Conservation (phyloP, 2,113 vertebrate species). For the Platycercus adscitus region DNA sequence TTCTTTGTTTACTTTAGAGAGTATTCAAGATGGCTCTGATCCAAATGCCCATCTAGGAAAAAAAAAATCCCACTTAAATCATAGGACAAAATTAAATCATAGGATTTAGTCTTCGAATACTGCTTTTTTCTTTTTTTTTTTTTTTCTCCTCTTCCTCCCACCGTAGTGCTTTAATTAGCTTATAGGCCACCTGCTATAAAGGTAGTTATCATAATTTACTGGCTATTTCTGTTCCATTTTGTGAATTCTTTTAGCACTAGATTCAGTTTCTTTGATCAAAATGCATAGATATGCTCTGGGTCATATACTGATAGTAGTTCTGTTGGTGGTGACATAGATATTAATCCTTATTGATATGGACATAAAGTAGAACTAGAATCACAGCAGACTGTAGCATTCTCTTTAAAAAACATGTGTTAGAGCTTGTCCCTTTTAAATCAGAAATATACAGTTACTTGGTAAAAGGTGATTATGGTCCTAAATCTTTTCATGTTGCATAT, state of each 20-base stretch:
- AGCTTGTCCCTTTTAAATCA: not conserved
- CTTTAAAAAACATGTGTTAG: not conserved
- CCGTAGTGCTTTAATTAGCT: not conserved
- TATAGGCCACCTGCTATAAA: not conserved
- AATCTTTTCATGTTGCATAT: not conserved
- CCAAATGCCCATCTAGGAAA: not conserved
- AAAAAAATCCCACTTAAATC: not conserved
- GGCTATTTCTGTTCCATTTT: not conserved
- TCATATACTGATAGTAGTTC: not conserved
- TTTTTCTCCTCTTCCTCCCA: not conserved
- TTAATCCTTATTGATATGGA: not conserved
- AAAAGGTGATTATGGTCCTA: not conserved
- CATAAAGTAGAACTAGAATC: not conserved
- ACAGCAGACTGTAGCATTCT: not conserved
- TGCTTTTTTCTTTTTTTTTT: not conserved
- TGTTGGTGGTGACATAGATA: not conserved
- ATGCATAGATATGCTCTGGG: not conserved
- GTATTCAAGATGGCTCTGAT: not conserved
- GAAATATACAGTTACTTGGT: not conserved
- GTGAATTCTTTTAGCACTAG: not conserved
- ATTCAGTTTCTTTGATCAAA: not conserved
- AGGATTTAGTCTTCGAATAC: not conserved
- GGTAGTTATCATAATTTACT: not conserved
- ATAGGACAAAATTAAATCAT: not conserved
- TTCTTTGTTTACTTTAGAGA: not conserved